Evolutionary conservation across 2,113 vertebrate species (phyloP), one percentile per base, ranked within the genome.

Genomic region (Steatornis caripensis): DNA sequence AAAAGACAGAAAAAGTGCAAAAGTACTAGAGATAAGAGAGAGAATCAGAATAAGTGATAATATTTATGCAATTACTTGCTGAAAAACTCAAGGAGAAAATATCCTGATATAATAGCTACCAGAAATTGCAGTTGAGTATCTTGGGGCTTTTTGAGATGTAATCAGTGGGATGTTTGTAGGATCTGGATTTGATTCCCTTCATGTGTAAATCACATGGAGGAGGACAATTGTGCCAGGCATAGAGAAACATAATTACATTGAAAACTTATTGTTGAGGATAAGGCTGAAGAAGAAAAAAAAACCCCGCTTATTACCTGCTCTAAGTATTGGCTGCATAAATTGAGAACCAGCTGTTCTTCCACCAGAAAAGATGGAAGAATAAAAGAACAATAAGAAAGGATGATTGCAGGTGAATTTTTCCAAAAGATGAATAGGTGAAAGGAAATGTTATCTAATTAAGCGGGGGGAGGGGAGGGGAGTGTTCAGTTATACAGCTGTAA

Each of bases 181-280:
- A 72, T 89, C 48, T 71, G 68, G 19, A 65, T 92, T 87, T 96
- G 26, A 82, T 72, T 93, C 72, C 36, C 69, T 94, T 96, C 80
- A 78, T 82, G 41, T 93, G 60, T 29, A 93, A 91, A 93, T 84
- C 84, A 82, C 29, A 34, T 24, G 27, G 57, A 89, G 70, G 45
- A 78, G n/a, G 21, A 87, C 45, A 89, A 89, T 92, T 84, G 45
- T 57, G 37, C 19, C 39, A 76, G 48, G n/a, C 65, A 92, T 22
- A 89, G 80, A 79, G 14, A 26, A 93, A 91, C 26, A 8, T 92
- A 94, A 84, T 92, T 92, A 71, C 48, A 79, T 10, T 21, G 41
- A 75, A 90, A 92, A 86, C 26, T 60, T 94, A 75, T 48, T 93
- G 26, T 84, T 87, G 37, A 95, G 29, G 3, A 12, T 61, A 68